A percentile compares a stretch with the other conserved stretches of the same genome.
phyloP scores from a whole-genome alignment of 2,797 vertebrate species.

The Halcyon badia region DNA sequence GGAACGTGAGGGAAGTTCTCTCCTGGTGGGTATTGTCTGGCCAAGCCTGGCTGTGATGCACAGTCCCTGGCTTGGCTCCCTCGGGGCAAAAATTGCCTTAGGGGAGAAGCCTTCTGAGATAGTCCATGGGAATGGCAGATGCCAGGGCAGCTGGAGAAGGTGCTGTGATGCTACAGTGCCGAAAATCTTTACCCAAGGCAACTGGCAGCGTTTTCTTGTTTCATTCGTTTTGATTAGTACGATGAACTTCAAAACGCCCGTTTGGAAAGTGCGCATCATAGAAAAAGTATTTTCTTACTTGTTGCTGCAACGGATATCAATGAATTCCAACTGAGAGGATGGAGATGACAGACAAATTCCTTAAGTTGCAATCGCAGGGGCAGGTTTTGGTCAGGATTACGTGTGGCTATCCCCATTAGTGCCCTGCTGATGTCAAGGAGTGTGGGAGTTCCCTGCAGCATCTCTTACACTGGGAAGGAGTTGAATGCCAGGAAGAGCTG shows the following conservation, averaged over 20 bases:
- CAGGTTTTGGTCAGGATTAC: background rate
- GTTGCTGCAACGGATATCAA: background rate
- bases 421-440: background rate
- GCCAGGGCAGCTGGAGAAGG: background rate
- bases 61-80: background rate
- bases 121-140: background rate
- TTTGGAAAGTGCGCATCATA: fast-evolving
- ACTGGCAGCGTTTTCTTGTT: no score
- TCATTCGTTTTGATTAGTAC: fast-evolving
- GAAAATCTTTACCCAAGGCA: background rate
- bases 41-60: background rate
- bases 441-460: background rate
- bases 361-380: fast-evolving
- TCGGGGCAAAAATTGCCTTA: background rate
- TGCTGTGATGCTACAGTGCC: background rate
- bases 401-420: background rate
- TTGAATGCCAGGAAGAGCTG: background rate
- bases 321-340: background rate
- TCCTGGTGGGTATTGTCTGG: background rate
- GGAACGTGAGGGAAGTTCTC: background rate
- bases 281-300: background rate
- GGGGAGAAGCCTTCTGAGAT: background rate
- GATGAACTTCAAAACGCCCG: background rate
- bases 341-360: background rate
- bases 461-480: background rate